These are phyloP conservation scores for Antitype chi DNA, from an alignment of 2,888 invertebrate species.

Conservation along the genomic window DNA sequence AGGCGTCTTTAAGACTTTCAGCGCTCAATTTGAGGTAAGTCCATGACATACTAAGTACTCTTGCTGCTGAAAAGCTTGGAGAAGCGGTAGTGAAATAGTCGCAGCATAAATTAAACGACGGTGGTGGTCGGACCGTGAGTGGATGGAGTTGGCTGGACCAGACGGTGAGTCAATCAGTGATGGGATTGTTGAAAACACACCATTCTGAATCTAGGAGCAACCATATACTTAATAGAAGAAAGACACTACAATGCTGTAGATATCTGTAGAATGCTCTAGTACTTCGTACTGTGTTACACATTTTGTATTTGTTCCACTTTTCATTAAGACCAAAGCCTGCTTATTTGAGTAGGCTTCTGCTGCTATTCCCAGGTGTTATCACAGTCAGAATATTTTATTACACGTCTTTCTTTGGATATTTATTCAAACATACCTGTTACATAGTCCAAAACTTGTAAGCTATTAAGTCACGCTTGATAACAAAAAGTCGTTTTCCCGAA, in stretches of 20 bases:
- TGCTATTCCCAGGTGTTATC: background rate
- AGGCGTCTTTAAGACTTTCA: slow-evolving; percentile 97
- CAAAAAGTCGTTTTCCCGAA: background rate
- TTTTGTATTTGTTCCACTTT: slow-evolving; percentile 5
- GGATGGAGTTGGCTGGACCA: too few species aligned
- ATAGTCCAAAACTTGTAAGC: background rate
- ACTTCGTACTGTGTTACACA: background rate
- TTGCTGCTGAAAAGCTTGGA: too few species aligned
- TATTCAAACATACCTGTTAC: background rate
- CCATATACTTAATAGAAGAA: background rate
- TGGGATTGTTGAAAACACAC: background rate
- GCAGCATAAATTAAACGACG: background rate
- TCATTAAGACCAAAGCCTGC: background rate
- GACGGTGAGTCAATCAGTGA: too few species aligned
- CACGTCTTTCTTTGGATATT: background rate
- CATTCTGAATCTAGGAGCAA: background rate
- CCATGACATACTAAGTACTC: background rate
- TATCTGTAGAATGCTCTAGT: slow-evolving; percentile 1
- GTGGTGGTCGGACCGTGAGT: background rate
- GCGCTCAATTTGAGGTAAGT: slow-evolving; percentile 95
- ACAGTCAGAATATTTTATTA: background rate
- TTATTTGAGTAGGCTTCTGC: background rate
- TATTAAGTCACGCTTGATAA: slow-evolving; percentile 4
- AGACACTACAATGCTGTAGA: background rate
- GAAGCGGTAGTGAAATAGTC: too few species aligned